A percentile compares a stretch with the other conserved stretches of the same genome.
These are phyloP conservation scores for Poeciliopsis gracilis DNA, from an alignment of 2,797 vertebrate genomes.

Conservation along the genomic window DNA sequence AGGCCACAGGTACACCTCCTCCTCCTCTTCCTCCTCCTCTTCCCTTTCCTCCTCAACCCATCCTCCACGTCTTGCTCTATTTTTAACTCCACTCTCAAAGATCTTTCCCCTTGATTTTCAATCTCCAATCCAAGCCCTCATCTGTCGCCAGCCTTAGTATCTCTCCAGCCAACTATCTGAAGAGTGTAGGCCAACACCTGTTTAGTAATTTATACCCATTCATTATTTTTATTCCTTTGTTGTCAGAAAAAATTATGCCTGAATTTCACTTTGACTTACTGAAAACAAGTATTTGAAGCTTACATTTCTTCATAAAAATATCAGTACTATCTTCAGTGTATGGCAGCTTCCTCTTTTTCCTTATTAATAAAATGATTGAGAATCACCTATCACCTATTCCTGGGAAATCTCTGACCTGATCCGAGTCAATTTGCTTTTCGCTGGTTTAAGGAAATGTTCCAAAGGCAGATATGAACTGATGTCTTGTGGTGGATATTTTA, in stretches of 20 bases:
- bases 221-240: slow-evolving; percentile 1
- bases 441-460: not conserved
- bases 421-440: not conserved
- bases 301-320: not conserved
- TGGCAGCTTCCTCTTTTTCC: not conserved
- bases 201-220: slow-evolving; percentile 35
- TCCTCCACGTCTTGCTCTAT: slow-evolving; percentile 65
- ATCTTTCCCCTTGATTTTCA: slow-evolving; percentile 54
- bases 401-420: not conserved
- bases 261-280: slow-evolving; percentile 10
- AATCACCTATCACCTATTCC: not conserved
- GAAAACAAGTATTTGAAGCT: not conserved
- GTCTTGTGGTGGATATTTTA: not conserved
- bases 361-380: not conserved
- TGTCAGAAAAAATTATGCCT: slow-evolving; percentile 2
- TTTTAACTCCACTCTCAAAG: slow-evolving; percentile 70
- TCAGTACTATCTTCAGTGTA: not conserved
- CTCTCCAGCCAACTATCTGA: slow-evolving; percentile 11
- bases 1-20: slow-evolving; percentile 71
- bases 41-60: not conserved
- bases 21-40: not conserved
- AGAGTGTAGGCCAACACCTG: slow-evolving; percentile 19
- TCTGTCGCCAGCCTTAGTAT: slow-evolving; percentile 39
- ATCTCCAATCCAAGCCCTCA: slow-evolving; percentile 30
- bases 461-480: not conserved